Evolutionary conservation across 2,113 vertebrate genomes (phyloP).

Genomic region (Zapornia atra): DNA sequence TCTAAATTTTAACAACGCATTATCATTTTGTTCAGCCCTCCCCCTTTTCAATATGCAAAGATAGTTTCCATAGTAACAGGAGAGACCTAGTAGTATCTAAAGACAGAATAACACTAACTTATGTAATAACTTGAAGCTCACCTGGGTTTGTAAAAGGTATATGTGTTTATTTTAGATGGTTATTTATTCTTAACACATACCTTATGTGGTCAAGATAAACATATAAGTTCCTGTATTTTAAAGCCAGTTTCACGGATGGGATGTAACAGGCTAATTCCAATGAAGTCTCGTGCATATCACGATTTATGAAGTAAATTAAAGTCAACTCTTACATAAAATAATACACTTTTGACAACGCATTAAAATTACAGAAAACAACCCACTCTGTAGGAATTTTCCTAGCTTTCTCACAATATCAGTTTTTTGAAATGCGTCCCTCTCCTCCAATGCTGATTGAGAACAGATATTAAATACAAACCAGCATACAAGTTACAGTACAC

Average conservation of each 20-base stretch:
- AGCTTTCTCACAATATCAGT: neutral
- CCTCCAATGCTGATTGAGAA: neutral
- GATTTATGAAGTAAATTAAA: neutral
- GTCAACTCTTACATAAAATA: neutral
- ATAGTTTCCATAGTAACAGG: slow-evolving; percentile 34
- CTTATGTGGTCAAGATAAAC: neutral
- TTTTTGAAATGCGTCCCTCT: neutral
- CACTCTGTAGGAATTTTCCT: neutral
- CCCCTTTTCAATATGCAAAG: slow-evolving; percentile 21
- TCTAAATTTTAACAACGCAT: neutral
- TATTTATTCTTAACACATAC: neutral
- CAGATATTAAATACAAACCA: neutral
- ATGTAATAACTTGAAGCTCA: slow-evolving; percentile 10
- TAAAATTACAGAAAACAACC: neutral
- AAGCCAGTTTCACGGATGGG: neutral
- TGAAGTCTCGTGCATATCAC: neutral
- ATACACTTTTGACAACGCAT: neutral
- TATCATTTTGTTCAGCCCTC: neutral
- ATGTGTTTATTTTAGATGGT: neutral
- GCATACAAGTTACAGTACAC: neutral
- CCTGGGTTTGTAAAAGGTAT: neutral
- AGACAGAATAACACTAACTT: slow-evolving; percentile 5
- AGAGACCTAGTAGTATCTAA: slow-evolving; percentile 23
- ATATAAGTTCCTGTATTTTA: neutral
- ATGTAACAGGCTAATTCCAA: neutral